These are phyloP conservation scores for Ips typographus DNA, from an alignment of 1,140 invertebrate genomes.

Conservation along the genomic window DNA sequence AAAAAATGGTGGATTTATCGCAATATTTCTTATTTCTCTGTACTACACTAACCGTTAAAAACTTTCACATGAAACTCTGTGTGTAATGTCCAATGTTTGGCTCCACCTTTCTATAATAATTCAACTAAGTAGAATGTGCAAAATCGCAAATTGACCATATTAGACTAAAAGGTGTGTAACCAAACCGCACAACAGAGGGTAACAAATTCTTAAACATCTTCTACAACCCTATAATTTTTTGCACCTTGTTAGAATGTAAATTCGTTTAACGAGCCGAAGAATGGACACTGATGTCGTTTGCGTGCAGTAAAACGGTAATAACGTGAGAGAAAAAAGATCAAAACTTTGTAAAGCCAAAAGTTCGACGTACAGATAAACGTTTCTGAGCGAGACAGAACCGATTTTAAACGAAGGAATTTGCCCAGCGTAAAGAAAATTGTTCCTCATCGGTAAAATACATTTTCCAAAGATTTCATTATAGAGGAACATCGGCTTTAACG, in stretches of 20 bases:
- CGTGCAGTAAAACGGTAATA: background rate
- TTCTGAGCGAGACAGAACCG: background rate
- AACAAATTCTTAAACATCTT: no score
- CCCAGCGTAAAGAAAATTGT: background rate
- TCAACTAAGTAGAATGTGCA: no score
- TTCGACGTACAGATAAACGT: background rate
- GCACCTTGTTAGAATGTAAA: conserved; percentile 15
- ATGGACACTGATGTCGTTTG: background rate
- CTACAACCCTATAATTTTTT: conserved; percentile 7
- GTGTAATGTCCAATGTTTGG: no score
- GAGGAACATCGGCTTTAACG: conserved; percentile 20
- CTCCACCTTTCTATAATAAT: no score
- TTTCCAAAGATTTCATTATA: conserved; percentile 21
- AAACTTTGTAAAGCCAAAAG: background rate
- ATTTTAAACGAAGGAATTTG: background rate
- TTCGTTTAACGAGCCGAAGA: background rate
- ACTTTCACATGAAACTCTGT: no score
- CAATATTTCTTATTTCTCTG: no score
- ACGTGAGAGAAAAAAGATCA: background rate
- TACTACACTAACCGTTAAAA: no score
- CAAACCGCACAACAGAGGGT: no score
- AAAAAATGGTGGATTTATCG: no score
- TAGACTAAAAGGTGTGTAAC: no score
- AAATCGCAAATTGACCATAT: no score
- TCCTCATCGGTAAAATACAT: conserved; percentile 1